A percentile compares a stretch with the other conserved stretches of the same genome.
These are phyloP conservation scores for Formica aserva DNA, from an alignment of 2,888 invertebrate genomes.

Conservation along the genomic window DNA sequence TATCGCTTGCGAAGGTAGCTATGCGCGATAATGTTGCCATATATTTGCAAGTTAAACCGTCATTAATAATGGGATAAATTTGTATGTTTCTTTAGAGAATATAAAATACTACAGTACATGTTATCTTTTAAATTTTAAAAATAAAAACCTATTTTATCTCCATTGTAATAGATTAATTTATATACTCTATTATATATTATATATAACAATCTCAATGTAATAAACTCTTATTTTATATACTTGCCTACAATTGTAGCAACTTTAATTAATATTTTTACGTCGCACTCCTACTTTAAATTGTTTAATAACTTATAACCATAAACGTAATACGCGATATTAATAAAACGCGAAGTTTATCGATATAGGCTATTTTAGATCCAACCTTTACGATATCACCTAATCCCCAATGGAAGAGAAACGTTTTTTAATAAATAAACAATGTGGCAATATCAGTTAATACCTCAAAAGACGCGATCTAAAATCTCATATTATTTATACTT, in stretches of 20 bases:
- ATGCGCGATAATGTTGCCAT: not conserved
- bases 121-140: not conserved
- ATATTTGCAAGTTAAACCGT: slow-evolving; percentile 32
- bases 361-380: not conserved
- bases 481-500: not conserved
- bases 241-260: not conserved
- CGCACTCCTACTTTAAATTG: not conserved
- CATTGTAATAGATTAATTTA: not conserved
- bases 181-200: too few relatives aligned
- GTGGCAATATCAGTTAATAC: not conserved
- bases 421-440: slow-evolving; percentile 20
- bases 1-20: not conserved
- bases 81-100: not conserved
- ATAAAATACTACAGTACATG: not conserved
- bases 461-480: not conserved
- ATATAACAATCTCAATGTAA: not conserved
- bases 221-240: not conserved
- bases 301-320: not conserved
- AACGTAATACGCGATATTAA: not conserved
- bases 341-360: not conserved
- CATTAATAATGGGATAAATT: not conserved
- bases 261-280: not conserved
- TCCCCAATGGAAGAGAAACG: not conserved
- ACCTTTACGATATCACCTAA: not conserved
- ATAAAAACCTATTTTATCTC: not conserved